Evolutionary conservation across 2,888 invertebrate species (phyloP).

Genomic region (Aproaerema taeniolella): DNA sequence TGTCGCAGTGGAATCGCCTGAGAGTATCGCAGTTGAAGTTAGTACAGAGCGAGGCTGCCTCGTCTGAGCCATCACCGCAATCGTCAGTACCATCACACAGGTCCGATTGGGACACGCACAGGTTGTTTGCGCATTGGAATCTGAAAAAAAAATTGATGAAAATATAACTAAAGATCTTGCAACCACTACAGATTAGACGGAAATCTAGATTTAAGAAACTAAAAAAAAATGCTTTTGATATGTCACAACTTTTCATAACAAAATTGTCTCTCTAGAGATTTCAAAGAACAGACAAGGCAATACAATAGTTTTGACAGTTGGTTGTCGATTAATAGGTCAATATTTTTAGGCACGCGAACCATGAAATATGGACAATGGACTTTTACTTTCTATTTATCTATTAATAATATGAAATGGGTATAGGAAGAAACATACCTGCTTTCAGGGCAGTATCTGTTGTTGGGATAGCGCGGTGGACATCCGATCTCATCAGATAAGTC

Average conservation of each 20-base stretch:
- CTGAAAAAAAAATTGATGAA: constrained; percentile 44
- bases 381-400: no score
- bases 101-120: constrained; percentile 93
- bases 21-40: constrained; percentile 91
- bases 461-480: constrained; percentile 92
- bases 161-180: not conserved
- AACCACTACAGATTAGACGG: not conserved
- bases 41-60: constrained; percentile 86
- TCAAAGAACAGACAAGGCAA: no score
- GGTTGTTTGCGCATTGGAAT: constrained; percentile 94
- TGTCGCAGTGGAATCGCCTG: constrained; percentile 92
- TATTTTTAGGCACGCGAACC: no score
- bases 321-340: no score
- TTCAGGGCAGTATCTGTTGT: constrained; percentile 92
- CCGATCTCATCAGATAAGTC: constrained; percentile 94
- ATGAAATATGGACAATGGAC: no score
- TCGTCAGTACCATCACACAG: constrained; percentile 96
- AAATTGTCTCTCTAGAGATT: no score
- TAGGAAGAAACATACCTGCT: constrained; percentile 67
- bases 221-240: no score
- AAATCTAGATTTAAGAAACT: not conserved
- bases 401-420: no score
- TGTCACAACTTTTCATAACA: no score
- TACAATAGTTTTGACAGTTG: no score
- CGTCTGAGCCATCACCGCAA: constrained; percentile 95